Conservation (phyloP, 2,113 vertebrate genomes). For the Petaurus breviceps region DNA sequence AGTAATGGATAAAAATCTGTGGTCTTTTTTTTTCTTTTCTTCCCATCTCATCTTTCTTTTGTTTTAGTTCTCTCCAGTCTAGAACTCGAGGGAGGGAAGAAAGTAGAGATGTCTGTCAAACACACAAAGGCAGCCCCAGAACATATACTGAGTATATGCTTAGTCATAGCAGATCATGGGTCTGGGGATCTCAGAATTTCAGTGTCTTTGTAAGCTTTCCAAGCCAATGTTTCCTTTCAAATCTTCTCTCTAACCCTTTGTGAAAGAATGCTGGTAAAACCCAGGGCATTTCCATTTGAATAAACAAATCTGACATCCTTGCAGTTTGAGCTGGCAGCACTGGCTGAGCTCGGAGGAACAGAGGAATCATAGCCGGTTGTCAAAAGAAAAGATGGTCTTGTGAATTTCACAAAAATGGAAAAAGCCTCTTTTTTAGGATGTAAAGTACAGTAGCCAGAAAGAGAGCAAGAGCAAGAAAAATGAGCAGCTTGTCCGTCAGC, state of each 20-base stretch:
- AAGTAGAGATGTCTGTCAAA: not conserved
- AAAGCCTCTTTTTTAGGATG: constrained; percentile 97
- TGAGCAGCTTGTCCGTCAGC: constrained; percentile 96
- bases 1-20: constrained; percentile 62
- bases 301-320: not conserved
- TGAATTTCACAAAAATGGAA: constrained; percentile 90
- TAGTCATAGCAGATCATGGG: fast-evolving
- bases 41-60: constrained; percentile 30
- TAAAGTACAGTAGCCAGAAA: constrained; percentile 97
- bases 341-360: not conserved
- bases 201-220: not conserved
- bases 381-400: not conserved
- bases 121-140: not conserved
- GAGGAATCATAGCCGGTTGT: not conserved
- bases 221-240: not conserved
- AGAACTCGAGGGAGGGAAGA: not conserved
- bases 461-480: constrained; percentile 95
- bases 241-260: not conserved
- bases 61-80: constrained; percentile 26
- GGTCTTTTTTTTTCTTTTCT: not conserved
- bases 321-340: not conserved
- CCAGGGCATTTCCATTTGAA: not conserved
- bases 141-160: not conserved
- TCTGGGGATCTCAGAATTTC: not conserved
- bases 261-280: not conserved